phyloP scores from a whole-genome alignment of 2,113 vertebrate species.

The Oceanodroma tethys region DNA sequence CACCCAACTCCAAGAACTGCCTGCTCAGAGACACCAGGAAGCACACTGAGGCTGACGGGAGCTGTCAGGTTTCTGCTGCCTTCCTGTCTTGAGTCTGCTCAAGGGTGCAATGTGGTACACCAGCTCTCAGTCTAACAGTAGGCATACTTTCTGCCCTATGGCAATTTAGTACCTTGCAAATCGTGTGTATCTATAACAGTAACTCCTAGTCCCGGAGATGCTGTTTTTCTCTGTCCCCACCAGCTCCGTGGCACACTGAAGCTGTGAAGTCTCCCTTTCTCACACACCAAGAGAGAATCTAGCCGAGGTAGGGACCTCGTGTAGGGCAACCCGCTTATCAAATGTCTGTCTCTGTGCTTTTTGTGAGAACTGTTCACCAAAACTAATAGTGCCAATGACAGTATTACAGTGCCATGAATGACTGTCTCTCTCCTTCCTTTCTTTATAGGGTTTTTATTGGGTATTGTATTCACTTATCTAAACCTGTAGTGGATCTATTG shows the following conservation, averaged over 20 bases:
- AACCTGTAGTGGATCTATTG: not conserved
- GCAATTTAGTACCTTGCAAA: not conserved
- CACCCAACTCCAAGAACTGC: not conserved
- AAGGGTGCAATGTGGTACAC: rapidly evolving
- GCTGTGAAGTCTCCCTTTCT: not conserved
- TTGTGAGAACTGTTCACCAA: not conserved
- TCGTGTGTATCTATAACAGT: rapidly evolving
- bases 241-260: not conserved
- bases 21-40: not conserved
- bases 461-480: not conserved
- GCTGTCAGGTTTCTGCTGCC: not conserved
- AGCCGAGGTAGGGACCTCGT: not conserved
- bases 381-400: not conserved
- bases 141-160: not conserved
- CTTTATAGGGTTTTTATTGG: not conserved
- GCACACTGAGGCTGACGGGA: not conserved
- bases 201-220: not conserved
- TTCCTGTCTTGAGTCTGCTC: not conserved
- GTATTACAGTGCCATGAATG: not conserved
- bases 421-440: not conserved
- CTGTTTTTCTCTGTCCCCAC: not conserved
- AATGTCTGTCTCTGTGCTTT: not conserved
- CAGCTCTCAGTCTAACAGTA: not conserved
- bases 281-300: not conserved
- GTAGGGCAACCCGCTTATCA: not conserved